phyloP scores from a whole-genome alignment of 2,113 vertebrate genomes.

The Dissostichus mawsoni region DNA sequence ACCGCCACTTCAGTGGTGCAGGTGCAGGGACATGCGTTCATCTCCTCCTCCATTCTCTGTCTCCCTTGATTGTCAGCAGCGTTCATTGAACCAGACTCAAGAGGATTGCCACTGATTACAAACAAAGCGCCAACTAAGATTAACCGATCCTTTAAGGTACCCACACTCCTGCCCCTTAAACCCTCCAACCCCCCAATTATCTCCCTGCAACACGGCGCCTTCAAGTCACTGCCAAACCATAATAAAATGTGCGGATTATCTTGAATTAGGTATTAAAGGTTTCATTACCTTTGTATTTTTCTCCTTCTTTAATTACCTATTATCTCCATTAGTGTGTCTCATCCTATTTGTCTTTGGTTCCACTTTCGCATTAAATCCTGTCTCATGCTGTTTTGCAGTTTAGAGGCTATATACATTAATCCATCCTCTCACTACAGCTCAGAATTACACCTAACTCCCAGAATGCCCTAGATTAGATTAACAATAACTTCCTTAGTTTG shows the following conservation, averaged over 20 bases:
- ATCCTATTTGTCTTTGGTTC: conserved; percentile 7
- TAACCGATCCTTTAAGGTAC: conserved; percentile 66
- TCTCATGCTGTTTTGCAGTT: conserved; percentile 35
- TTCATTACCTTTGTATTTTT: not conserved
- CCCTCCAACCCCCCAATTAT: conserved; percentile 6
- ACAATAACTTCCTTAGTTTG: conserved; percentile 31
- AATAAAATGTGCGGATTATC: not conserved
- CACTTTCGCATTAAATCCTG: conserved; percentile 49
- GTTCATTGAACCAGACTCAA: conserved; percentile 58
- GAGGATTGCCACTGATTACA: conserved; percentile 81
- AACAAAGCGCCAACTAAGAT: conserved; percentile 74
- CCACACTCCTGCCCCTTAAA: conserved; percentile 12
- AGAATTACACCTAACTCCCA: conserved; percentile 11
- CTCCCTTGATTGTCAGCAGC: conserved; percentile 75
- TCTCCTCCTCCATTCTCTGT: conserved; percentile 50
- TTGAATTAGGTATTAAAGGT: not conserved
- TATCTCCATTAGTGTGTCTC: not conserved
- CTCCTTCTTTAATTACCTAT: not conserved
- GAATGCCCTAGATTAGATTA: not conserved
- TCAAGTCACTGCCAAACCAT: not conserved
- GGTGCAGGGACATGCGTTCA: conserved; percentile 64
- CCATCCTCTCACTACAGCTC: conserved; percentile 7
- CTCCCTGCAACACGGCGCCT: not conserved
- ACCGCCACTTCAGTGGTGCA: conserved; percentile 45
- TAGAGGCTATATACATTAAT: conserved; percentile 35